phyloP scores from a whole-genome alignment of 2,113 vertebrate species.

The Cyprinodon variegatus region DNA sequence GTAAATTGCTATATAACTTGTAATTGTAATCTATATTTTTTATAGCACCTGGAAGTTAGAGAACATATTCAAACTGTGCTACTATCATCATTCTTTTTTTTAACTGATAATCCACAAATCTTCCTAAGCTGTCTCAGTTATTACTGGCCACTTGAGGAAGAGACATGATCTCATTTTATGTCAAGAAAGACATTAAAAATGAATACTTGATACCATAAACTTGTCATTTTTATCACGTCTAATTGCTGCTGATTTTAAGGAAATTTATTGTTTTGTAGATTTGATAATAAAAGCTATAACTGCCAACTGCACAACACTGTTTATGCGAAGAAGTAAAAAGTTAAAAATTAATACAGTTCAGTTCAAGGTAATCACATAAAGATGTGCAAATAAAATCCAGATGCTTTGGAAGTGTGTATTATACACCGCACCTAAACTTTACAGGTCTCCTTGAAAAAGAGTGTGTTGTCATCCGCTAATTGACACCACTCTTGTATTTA shows the following conservation, averaged over 20 bases:
- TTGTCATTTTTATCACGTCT: slow-evolving; percentile 26
- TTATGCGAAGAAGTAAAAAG: slow-evolving; percentile 25
- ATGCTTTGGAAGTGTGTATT: too few relatives aligned
- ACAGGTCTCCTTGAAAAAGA: too few relatives aligned
- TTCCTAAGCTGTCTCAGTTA: slow-evolving; percentile 2
- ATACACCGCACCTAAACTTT: too few relatives aligned
- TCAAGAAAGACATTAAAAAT: slow-evolving; percentile 24
- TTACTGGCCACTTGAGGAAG: not conserved
- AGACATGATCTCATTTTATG: slow-evolving; percentile 23
- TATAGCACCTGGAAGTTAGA: not conserved
- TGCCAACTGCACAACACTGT: slow-evolving; percentile 33
- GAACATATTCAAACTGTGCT: not conserved
- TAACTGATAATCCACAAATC: not conserved
- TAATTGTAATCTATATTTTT: not conserved
- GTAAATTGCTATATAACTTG: not conserved
- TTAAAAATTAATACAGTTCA: too few relatives aligned
- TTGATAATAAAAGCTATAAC: slow-evolving; percentile 19
- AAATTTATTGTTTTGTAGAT: slow-evolving; percentile 45
- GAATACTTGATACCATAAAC: slow-evolving; percentile 41
- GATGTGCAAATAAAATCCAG: too few relatives aligned
- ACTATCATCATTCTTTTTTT: not conserved
- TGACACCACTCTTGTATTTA: too few relatives aligned
- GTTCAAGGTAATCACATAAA: too few relatives aligned
- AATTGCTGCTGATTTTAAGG: slow-evolving; percentile 39
- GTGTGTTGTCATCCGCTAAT: too few relatives aligned